Conservation (phyloP, 2,113 vertebrate species). For the Abramis brama region DNA sequence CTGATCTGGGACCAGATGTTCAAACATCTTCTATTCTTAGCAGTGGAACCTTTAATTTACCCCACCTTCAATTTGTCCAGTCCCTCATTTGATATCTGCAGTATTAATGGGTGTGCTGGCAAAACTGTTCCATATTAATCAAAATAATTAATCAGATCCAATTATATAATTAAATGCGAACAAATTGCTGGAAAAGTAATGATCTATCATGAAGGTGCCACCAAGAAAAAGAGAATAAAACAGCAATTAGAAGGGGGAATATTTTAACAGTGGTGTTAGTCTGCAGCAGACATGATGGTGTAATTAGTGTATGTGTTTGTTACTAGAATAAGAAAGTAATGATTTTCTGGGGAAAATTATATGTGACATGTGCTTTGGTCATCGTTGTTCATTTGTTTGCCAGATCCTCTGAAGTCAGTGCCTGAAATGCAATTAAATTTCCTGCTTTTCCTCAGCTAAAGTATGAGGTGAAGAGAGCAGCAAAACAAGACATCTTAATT, state of each 20-base stretch:
- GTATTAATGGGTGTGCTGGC: slow-evolving; percentile 92
- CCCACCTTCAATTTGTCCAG: slow-evolving; percentile 87
- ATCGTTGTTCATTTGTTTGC: slow-evolving; percentile 54
- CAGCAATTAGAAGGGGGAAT: slow-evolving; percentile 95
- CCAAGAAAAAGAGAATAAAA: slow-evolving; percentile 91
- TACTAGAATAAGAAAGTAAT: slow-evolving; percentile 46
- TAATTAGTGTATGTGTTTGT: slow-evolving; percentile 82
- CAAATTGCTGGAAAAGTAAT: slow-evolving; percentile 99
- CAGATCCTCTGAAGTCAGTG: slow-evolving; percentile 43
- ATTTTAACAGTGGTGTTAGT: slow-evolving; percentile 86
- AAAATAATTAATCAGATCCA: slow-evolving; percentile 99
- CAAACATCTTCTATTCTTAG: slow-evolving; percentile 47
- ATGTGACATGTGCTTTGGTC: slow-evolving; percentile 47
- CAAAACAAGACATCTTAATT: slow-evolving; percentile 34
- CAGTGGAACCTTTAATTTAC: slow-evolving; percentile 73
- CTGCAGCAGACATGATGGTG: slow-evolving; percentile 87
- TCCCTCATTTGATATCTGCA: slow-evolving; percentile 85
- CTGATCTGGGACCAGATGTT: slow-evolving; percentile 70
- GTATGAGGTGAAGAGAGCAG: slow-evolving; percentile 19
- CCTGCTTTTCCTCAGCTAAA: slow-evolving; percentile 22
- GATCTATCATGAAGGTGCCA: slow-evolving; percentile 99
- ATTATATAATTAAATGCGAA: slow-evolving; percentile 99
- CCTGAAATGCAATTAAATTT: slow-evolving; percentile 52
- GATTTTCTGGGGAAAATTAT: slow-evolving; percentile 42
- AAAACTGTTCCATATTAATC: slow-evolving; percentile 97